Evolutionary conservation across 2,888 invertebrate species (phyloP), one percentile per base, ranked within the genome.

Genomic region (Pegoplata infirma): DNA sequence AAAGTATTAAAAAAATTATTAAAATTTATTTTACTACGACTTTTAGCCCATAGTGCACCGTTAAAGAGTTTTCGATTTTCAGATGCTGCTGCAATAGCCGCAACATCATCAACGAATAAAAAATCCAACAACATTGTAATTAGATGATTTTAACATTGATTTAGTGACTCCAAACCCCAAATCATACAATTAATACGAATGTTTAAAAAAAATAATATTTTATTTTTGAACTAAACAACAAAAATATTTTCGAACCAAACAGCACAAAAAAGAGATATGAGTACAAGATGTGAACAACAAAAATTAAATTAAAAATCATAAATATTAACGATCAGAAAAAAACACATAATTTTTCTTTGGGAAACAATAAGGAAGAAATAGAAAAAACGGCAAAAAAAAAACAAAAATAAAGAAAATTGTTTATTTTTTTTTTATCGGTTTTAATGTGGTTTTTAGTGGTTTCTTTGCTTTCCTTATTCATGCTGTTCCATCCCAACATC

Each of bases 131-230:
- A n/a, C 32, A 14, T 32, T 51, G 44, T 59, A 69, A 69, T 69
- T 59, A 69, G 36, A 59, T 69, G 53, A 53, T 59, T 36, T 53
- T 51, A 69, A 53, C 47, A 53, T 53, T 69, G 59, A 69, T 69
- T 69, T 25, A 53, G 59, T 51, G 44, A 7, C 44, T 53, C 12
- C 28, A 32, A 47, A 51, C 10, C 51, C 25, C n/a, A 49, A 8
- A 12, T 17, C 16, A 58, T 10, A 36, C 49, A 58, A 40, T 23
- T 36, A 19, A 32, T 47, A n/a, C 14, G 32, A 56, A 67, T 25
- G 46, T 21, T 47, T 19, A n/a, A n/a, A n/a, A n/a, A n/a, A n/a
- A n/a, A n/a, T n/a, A n/a, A n/a, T n/a, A n/a, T n/a, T n/a, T n/a
- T n/a, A n/a, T n/a, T n/a, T n/a, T n/a, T n/a, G n/a, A n/a, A n/a